These are phyloP conservation scores for Andrena marginata DNA, from an alignment of 2,888 invertebrate genomes.

Conservation along the genomic window DNA sequence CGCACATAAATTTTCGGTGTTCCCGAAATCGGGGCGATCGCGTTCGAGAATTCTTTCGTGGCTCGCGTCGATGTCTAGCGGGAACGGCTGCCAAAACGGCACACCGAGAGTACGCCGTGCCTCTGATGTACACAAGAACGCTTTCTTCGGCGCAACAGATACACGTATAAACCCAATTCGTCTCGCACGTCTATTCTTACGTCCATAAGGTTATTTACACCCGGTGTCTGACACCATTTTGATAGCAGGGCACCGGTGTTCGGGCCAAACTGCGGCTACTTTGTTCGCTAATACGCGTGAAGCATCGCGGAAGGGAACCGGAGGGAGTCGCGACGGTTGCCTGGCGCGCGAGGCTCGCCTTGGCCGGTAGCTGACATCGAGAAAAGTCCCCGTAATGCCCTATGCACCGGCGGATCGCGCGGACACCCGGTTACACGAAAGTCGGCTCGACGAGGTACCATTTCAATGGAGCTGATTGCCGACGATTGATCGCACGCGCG, in stretches of 20 bases:
- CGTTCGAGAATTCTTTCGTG: conserved; percentile 25
- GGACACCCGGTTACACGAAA: neutral
- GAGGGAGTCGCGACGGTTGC: conserved; percentile 8
- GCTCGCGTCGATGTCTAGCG: neutral
- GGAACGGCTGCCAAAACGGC: conserved; percentile 35
- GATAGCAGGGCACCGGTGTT: conserved; percentile 50
- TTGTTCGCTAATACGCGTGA: conserved; percentile 42
- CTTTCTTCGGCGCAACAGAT: conserved; percentile 61
- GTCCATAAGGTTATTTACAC: conserved; percentile 76
- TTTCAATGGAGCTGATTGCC: conserved; percentile 1
- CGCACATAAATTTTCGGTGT: neutral
- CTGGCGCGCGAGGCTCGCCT: conserved; percentile 17
- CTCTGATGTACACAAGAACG: conserved; percentile 32
- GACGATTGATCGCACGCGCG: conserved; percentile 10
- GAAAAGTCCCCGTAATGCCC: neutral
- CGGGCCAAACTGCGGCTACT: conserved; percentile 54
- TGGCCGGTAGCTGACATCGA: conserved; percentile 7
- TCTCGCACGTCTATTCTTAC: conserved; percentile 72
- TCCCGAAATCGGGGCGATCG: conserved; percentile 29
- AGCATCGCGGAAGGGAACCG: conserved; percentile 7
- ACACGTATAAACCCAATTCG: conserved; percentile 67
- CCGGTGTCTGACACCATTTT: conserved; percentile 73
- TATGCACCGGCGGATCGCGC: no score
- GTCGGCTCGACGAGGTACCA: neutral
- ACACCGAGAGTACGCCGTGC: conserved; percentile 1